These are phyloP conservation scores for Enteromius trimaculatus DNA, from an alignment of 2,797 vertebrate genomes.

Conservation along the genomic window DNA sequence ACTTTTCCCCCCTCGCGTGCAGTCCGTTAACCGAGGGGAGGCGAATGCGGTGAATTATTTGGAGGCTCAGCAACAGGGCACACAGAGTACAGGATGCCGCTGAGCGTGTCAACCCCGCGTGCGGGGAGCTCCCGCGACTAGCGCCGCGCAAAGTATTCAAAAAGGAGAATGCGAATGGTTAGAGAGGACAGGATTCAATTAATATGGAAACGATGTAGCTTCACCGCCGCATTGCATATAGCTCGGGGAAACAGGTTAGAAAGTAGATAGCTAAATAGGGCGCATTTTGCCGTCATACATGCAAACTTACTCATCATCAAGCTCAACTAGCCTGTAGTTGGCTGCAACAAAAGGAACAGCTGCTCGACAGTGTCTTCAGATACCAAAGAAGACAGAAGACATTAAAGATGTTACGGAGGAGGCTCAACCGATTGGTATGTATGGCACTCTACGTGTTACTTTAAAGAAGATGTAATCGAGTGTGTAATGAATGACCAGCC, in stretches of 20 bases:
- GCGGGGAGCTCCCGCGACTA: constrained; percentile 59
- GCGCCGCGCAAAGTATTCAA: constrained; percentile 66
- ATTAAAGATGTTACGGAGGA: constrained; percentile 78
- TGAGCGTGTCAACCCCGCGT: constrained; percentile 61
- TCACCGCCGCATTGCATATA: constrained; percentile 72
- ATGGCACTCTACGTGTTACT: constrained; percentile 5
- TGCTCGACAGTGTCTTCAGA: constrained; percentile 62
- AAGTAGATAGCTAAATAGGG: constrained; percentile 72
- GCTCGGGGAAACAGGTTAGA: constrained; percentile 73
- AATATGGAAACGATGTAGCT: constrained; percentile 79
- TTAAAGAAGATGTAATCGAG: neutral
- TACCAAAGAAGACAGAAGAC: constrained; percentile 61
- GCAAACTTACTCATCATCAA: constrained; percentile 74
- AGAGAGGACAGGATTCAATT: constrained; percentile 71
- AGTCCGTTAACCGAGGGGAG: constrained; percentile 35
- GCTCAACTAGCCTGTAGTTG: constrained; percentile 66
- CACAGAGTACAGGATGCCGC: constrained; percentile 71
- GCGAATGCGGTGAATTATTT: constrained; percentile 57
- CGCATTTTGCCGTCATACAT: constrained; percentile 71
- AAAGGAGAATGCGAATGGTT: constrained; percentile 78
- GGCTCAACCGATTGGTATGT: constrained; percentile 79
- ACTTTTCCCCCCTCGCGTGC: constrained; percentile 53
- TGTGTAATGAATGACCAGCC: neutral
- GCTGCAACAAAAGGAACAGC: constrained; percentile 61
- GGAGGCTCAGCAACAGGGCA: constrained; percentile 80